These are phyloP conservation scores for Micrasema longulum DNA, from an alignment of 1,140 invertebrate species.

Conservation along the genomic window DNA sequence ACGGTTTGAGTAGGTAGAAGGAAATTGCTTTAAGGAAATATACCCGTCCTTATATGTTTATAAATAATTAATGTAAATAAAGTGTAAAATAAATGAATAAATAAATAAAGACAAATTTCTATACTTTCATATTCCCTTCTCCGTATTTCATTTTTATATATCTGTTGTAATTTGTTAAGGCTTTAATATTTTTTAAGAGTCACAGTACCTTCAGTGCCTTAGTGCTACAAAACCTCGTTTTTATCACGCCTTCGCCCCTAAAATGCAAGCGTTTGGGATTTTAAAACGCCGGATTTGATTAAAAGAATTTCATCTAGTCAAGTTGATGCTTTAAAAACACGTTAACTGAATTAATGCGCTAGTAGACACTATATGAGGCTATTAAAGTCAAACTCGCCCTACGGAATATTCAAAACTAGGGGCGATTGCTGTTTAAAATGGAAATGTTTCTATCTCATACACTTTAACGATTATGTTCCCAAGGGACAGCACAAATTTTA, in stretches of 20 bases:
- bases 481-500: constrained; percentile 1
- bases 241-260: constrained; percentile 24
- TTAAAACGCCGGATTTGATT: constrained; percentile 44
- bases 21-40: too few species aligned
- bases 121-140: too few species aligned
- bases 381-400: constrained; percentile 30
- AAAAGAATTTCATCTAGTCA: constrained; percentile 47
- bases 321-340: constrained; percentile 50
- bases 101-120: too few species aligned
- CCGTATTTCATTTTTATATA: too few species aligned
- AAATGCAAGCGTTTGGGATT: constrained; percentile 48
- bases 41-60: too few species aligned
- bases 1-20: too few species aligned
- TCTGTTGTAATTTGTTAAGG: too few species aligned
- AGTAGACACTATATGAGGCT: background rate
- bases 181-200: too few species aligned
- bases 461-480: constrained; percentile 22
- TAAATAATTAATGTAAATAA: too few species aligned
- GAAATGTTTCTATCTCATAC: background rate
- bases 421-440: constrained; percentile 6
- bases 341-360: constrained; percentile 43
- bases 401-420: background rate
- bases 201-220: too few species aligned
- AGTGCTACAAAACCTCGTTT: constrained; percentile 1
- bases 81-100: too few species aligned